Conservation (phyloP, 2,797 vertebrate species). For the Cuculus canorus region DNA sequence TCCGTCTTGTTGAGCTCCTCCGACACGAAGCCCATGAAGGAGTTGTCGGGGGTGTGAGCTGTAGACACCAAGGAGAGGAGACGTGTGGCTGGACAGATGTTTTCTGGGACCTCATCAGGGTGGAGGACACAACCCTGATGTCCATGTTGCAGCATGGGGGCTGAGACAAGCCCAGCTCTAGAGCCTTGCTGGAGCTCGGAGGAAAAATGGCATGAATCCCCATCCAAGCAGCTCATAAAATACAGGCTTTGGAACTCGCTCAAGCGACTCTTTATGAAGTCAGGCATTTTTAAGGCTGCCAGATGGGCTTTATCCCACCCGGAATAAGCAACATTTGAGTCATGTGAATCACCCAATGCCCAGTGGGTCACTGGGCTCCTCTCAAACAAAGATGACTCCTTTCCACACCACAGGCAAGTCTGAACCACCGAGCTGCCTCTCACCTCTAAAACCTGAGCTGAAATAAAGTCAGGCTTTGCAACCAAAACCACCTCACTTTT, state of each 20-base stretch:
- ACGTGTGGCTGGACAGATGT: fast-evolving
- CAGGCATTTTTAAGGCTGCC: background rate
- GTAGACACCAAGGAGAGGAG: slow-evolving; percentile 38
- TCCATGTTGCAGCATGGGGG: fast-evolving
- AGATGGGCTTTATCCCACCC: background rate
- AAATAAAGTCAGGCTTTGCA: background rate
- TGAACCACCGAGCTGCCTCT: background rate
- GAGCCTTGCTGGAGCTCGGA: background rate
- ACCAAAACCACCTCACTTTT: fast-evolving
- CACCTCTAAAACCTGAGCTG: background rate
- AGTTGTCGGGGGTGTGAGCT: slow-evolving; percentile 97
- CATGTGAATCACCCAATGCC: background rate
- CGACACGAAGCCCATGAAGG: slow-evolving; percentile 95
- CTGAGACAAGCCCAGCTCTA: fast-evolving
- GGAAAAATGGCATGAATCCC: background rate
- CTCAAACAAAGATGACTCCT: background rate
- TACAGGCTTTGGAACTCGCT: background rate
- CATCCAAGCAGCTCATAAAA: background rate
- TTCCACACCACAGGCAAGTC: background rate
- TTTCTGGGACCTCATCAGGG: background rate
- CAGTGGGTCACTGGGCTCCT: background rate
- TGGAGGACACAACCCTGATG: fast-evolving
- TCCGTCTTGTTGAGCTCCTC: slow-evolving; percentile 92
- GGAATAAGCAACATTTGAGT: background rate
- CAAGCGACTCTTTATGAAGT: fast-evolving